These are phyloP conservation scores for Toxostoma redivivum DNA, from an alignment of 2,113 vertebrate species.

Conservation along the genomic window DNA sequence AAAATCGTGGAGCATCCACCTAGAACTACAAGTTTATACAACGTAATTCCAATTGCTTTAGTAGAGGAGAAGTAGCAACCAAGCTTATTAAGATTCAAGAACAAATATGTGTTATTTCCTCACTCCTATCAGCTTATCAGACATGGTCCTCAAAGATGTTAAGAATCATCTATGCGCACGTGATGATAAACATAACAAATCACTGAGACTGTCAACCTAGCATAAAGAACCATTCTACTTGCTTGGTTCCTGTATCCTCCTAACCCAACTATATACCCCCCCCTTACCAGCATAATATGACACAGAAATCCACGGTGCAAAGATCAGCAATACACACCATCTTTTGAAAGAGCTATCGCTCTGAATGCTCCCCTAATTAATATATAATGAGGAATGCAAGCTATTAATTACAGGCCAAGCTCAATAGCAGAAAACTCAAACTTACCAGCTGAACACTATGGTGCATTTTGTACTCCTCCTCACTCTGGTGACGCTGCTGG, in stretches of 20 bases:
- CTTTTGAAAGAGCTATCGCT: not conserved
- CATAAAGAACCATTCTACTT: not conserved
- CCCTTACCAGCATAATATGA: not conserved
- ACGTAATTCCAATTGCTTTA: not conserved
- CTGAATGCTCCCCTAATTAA: not conserved
- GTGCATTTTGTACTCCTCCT: constrained; percentile 69
- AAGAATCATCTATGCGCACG: fast-evolving
- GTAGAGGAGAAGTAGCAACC: not conserved
- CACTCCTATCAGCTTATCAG: not conserved
- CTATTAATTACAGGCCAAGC: not conserved
- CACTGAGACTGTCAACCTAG: not conserved
- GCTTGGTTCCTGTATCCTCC: not conserved
- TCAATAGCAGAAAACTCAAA: not conserved
- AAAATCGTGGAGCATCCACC: not conserved
- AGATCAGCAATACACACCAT: not conserved
- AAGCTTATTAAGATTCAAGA: not conserved
- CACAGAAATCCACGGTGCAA: not conserved
- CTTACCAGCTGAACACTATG: constrained; percentile 76
- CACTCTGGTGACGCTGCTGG: constrained; percentile 75
- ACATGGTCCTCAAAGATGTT: fast-evolving
- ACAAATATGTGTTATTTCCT: not conserved
- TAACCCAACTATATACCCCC: not conserved
- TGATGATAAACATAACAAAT: not conserved
- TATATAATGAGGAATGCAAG: not conserved
- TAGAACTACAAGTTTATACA: not conserved